Percentiles rank a stretch among this genome's conserved stretches.
Conservation (phyloP, 1,140 invertebrate species). For the Frieseomelitta varia region DNA sequence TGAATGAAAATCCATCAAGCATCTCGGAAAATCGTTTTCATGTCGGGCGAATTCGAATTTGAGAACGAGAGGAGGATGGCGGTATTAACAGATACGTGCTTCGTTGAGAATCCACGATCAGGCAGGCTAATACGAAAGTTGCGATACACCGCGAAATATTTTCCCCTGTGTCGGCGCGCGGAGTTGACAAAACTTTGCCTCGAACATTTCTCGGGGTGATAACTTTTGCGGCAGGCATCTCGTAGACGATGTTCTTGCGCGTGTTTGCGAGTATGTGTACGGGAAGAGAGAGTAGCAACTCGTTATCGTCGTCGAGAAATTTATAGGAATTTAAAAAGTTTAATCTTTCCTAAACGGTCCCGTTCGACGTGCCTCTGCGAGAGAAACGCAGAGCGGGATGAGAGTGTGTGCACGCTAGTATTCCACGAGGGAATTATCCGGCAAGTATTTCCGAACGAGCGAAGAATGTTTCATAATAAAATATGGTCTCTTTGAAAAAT, state of each 20-base stretch:
- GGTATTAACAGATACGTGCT: too few relatives aligned
- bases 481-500: constrained; percentile 32
- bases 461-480: constrained; percentile 38
- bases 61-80: too few relatives aligned
- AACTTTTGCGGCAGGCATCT: too few relatives aligned
- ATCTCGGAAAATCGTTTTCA: neutral
- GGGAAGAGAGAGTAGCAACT: neutral
- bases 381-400: too few relatives aligned
- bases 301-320: constrained; percentile 31
- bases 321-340: constrained; percentile 47
- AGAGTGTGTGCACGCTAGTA: neutral
- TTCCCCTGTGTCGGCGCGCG: too few relatives aligned
- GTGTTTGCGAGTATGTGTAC: neutral
- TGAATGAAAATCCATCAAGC: neutral
- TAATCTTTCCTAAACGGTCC: constrained; percentile 28
- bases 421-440: constrained; percentile 28
- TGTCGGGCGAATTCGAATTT: too few relatives aligned
- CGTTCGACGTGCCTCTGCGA: constrained; percentile 5
- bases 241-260: neutral
- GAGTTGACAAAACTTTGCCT: too few relatives aligned
- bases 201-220: neutral
- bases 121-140: too few relatives aligned
- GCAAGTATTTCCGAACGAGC: constrained; percentile 30
- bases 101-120: too few relatives aligned
- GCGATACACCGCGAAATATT: too few relatives aligned